Conservation (phyloP, 1,140 invertebrate genomes). For the Hyles vespertilio region DNA sequence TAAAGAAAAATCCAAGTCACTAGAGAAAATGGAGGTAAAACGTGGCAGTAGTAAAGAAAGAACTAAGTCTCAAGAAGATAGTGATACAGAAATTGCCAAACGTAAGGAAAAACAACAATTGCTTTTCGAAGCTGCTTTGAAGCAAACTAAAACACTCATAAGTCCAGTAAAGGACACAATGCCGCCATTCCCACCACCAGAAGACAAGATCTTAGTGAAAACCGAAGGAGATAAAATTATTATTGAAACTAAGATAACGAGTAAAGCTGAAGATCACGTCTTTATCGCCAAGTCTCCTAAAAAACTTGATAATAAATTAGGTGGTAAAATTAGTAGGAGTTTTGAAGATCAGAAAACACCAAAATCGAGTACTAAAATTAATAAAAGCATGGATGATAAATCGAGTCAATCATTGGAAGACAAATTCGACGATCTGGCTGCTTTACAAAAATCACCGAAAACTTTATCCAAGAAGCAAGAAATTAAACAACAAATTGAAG, state of each 20-base stretch:
- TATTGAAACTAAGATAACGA: conserved; percentile 79
- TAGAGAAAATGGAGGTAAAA: conserved; percentile 79
- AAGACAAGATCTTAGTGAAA: conserved; percentile 80
- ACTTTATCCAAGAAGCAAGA: conserved; percentile 78
- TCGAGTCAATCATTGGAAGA: conserved; percentile 78
- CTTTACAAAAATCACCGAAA: conserved; percentile 77
- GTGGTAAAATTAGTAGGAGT: conserved; percentile 81
- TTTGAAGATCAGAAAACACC: conserved; percentile 78
- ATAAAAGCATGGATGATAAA: conserved; percentile 78
- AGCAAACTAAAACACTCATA: conserved; percentile 82
- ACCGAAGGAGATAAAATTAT: conserved; percentile 80
- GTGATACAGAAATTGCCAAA: conserved; percentile 81
- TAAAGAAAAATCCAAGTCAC: conserved; percentile 80
- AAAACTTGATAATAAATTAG: conserved; percentile 79
- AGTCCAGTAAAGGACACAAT: conserved; percentile 81
- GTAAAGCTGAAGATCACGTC: conserved; percentile 79
- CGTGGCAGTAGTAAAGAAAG: conserved; percentile 79
- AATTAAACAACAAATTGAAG: conserved; percentile 79
- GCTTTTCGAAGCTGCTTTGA: conserved; percentile 82
- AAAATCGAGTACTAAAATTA: conserved; percentile 74
- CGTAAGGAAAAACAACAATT: conserved; percentile 82
- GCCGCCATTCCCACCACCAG: conserved; percentile 81
- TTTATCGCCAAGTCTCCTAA: conserved; percentile 83
- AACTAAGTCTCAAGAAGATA: conserved; percentile 82
- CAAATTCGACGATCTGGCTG: conserved; percentile 75